Base-by-base conservation (phyloP, 2,888 invertebrate genomes). In the Caradrina clavipalpis region DNA sequence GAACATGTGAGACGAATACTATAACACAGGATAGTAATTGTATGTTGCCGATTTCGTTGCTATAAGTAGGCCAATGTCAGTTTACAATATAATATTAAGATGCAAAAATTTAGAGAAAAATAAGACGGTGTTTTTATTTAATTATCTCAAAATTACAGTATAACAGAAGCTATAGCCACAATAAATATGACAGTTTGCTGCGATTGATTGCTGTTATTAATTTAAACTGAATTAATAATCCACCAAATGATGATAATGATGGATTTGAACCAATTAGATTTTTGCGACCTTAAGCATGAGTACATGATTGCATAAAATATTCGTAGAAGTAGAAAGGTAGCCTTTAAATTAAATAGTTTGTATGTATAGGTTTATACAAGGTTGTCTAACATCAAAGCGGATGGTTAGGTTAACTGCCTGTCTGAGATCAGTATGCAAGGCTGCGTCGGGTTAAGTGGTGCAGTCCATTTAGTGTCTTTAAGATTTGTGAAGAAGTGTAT, bases 251-350 rank as follows among this genome's bases (percentile, higher is more conserved):
- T 45, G 45, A n/a, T 39, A 56, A 50, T 61, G n/a, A 54, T 45
- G 13, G n/a, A 54, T 74, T 8, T 26, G 17, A 50, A 57, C 39
- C 50, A 60, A 53, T 69, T 60, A 31, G 10, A 42, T 60, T 54
- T 76, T 76, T 54, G 22, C 58, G 58, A 77, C 81, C 77, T 80
- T 80, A 70, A 26, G 58, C 62, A 77, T 75, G 55, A 35, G 45
- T 31, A 65, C 49, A 67, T 66, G 31, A 78, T 64, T 82, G 75
- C 67, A 58, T 67, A 63, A 73, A 82, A 61, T 58, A 82, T 67
- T 63, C 42, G 26, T 60, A 45, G 62, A 49, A 53, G 26, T 67
- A 56, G 74, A 82, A 66, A 73, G 66, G 66, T 58, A 78, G 53
- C 59, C 63, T 78, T 50, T 60, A 61, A 58, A 70, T 58, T 56